These are phyloP conservation scores for Leuctra nigra DNA, from an alignment of 2,888 invertebrate genomes.

Conservation along the genomic window DNA sequence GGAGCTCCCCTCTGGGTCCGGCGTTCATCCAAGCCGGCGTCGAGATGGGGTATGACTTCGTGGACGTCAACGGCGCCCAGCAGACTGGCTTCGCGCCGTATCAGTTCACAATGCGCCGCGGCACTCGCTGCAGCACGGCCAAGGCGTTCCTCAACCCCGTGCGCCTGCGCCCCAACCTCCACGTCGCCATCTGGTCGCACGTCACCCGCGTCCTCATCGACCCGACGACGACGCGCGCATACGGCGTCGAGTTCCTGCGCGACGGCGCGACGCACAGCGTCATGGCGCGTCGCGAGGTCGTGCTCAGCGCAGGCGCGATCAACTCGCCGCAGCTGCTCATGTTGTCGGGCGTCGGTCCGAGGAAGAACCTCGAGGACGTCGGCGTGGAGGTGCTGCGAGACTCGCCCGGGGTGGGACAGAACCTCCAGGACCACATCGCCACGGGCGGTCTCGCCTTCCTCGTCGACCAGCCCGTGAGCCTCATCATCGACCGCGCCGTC, in stretches of 20 bases:
- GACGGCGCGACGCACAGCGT: conserved; percentile 51
- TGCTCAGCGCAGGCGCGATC: conserved; percentile 61
- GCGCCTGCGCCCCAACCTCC: conserved; percentile 69
- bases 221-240: conserved; percentile 61
- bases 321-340: conserved; percentile 87
- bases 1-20: conserved; percentile 74
- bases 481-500: conserved; percentile 73
- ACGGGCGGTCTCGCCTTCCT: conserved; percentile 76
- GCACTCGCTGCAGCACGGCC: conserved; percentile 73
- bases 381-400: conserved; percentile 68
- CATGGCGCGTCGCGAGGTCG: conserved; percentile 58
- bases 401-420: conserved; percentile 77
- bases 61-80: conserved; percentile 77
- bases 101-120: conserved; percentile 84
- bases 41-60: conserved; percentile 83
- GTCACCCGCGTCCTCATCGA: conserved; percentile 65
- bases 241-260: conserved; percentile 72
- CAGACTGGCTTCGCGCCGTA: conserved; percentile 84
- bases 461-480: conserved; percentile 71
- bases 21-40: conserved; percentile 80
- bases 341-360: conserved; percentile 83
- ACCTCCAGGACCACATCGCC: conserved; percentile 86
- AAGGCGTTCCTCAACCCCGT: conserved; percentile 80
- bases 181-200: conserved; percentile 71
- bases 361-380: conserved; percentile 60